These are phyloP conservation scores for Eupithecia tripunctaria DNA, from an alignment of 2,888 invertebrate genomes.

Conservation along the genomic window DNA sequence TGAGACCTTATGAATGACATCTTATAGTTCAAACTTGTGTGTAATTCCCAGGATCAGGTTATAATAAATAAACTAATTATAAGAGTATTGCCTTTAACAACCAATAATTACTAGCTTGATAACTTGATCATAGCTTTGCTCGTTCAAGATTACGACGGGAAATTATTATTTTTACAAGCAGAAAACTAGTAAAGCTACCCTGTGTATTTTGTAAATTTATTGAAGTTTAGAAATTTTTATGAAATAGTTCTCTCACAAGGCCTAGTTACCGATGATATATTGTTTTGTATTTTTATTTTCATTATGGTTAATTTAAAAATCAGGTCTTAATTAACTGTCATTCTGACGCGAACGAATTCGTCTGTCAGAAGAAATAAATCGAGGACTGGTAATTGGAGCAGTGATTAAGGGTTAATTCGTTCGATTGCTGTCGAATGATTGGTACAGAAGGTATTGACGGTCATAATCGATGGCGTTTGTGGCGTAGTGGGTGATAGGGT, in stretches of 20 bases:
- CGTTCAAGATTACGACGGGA: neutral
- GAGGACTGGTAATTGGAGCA: slow-evolving; percentile 8
- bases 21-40: neutral
- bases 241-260: neutral
- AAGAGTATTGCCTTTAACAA: neutral
- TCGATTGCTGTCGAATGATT: slow-evolving; percentile 7
- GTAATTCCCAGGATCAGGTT: neutral
- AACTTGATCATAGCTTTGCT: slow-evolving; percentile 7
- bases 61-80: neutral
- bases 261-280: too few relatives aligned
- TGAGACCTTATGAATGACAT: neutral
- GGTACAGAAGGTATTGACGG: slow-evolving; percentile 3
- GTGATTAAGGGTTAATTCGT: slow-evolving; percentile 17
- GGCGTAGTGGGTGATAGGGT: neutral
- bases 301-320: too few relatives aligned
- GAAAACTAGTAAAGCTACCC: neutral
- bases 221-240: neutral
- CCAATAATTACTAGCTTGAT: neutral
- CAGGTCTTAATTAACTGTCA: slow-evolving; percentile 25
- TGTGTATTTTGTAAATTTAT: too few relatives aligned
- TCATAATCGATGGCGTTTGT: neutral
- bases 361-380: slow-evolving; percentile 32
- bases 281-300: too few relatives aligned
- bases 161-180: neutral
- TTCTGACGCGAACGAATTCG: slow-evolving; percentile 21